Percentiles rank a stretch among this genome's conserved stretches.
Conservation (phyloP, 2,797 vertebrate genomes). For the Pempheris klunzingeri region DNA sequence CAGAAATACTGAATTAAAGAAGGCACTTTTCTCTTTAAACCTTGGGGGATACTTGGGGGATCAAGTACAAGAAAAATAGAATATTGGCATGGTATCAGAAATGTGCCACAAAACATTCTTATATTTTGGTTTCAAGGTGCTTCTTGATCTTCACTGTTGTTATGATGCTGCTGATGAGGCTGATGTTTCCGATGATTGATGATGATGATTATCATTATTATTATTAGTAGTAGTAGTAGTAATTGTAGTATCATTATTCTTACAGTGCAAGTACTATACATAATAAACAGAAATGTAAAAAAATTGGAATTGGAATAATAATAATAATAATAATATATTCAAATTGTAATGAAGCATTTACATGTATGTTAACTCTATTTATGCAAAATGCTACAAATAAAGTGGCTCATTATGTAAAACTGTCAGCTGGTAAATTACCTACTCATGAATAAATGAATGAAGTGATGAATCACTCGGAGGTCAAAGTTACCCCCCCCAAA, state of each 20-base stretch:
- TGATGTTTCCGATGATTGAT: no score
- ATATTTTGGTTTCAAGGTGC: neutral
- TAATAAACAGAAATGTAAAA: neutral
- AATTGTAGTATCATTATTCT: neutral
- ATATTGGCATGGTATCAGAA: neutral
- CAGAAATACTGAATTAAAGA: slow-evolving; percentile 11
- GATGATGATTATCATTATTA: no score
- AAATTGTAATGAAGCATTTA: neutral
- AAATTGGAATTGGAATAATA: no score
- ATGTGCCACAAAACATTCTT: neutral
- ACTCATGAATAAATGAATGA: neutral
- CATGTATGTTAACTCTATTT: neutral
- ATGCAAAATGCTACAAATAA: slow-evolving; percentile 1
- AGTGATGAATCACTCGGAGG: neutral
- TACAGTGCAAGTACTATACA: neutral
- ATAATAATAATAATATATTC: no score
- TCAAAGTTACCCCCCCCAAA: neutral
- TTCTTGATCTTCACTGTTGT: neutral
- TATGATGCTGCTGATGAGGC: no score
- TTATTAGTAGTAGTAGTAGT: no score
- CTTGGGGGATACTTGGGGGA: neutral
- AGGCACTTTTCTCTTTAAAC: neutral
- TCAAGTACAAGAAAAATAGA: slow-evolving; percentile 1
- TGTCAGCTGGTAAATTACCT: neutral
- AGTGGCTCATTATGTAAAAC: neutral